Evolutionary conservation across 2,113 vertebrate genomes (phyloP).

Genomic region (pig (Sus scrofa)): DNA sequence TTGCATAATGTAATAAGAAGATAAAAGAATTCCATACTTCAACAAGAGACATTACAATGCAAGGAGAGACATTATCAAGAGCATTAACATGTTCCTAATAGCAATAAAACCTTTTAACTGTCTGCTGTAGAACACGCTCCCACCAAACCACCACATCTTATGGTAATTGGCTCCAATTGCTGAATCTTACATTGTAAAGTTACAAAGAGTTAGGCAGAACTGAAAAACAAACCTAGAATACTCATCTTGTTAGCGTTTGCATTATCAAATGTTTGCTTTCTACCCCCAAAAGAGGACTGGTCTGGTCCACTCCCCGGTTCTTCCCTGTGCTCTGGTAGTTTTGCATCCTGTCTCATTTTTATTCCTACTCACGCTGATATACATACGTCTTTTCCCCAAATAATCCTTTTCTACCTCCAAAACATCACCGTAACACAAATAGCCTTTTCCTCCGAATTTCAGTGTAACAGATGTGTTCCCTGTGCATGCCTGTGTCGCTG

Average conservation of each 20-base stretch:
- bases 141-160: slow-evolving; percentile 91
- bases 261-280: slow-evolving; percentile 59
- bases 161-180: slow-evolving; percentile 91
- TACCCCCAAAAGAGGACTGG: slow-evolving; percentile 18
- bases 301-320: slow-evolving; percentile 49
- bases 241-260: slow-evolving; percentile 68
- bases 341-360: slow-evolving; percentile 61
- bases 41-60: slow-evolving; percentile 93
- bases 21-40: slow-evolving; percentile 94
- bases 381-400: slow-evolving; percentile 49
- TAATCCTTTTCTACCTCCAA: slow-evolving; percentile 68
- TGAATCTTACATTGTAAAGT: slow-evolving; percentile 88
- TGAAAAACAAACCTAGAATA: slow-evolving; percentile 84
- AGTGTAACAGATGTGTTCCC: slow-evolving; percentile 50
- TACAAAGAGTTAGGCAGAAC: slow-evolving; percentile 86
- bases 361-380: slow-evolving; percentile 67
- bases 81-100: slow-evolving; percentile 93
- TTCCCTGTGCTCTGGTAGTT: slow-evolving; percentile 59
- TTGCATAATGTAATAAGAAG: slow-evolving; percentile 94
- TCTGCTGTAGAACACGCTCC: slow-evolving; percentile 90
- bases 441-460: slow-evolving; percentile 35
- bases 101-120: slow-evolving; percentile 94
- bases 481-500: slow-evolving; percentile 34
- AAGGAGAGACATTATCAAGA: slow-evolving; percentile 92
- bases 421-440: slow-evolving; percentile 45